These are phyloP conservation scores for Bungarus multicinctus DNA, from an alignment of 2,113 vertebrate genomes.

Conservation along the genomic window DNA sequence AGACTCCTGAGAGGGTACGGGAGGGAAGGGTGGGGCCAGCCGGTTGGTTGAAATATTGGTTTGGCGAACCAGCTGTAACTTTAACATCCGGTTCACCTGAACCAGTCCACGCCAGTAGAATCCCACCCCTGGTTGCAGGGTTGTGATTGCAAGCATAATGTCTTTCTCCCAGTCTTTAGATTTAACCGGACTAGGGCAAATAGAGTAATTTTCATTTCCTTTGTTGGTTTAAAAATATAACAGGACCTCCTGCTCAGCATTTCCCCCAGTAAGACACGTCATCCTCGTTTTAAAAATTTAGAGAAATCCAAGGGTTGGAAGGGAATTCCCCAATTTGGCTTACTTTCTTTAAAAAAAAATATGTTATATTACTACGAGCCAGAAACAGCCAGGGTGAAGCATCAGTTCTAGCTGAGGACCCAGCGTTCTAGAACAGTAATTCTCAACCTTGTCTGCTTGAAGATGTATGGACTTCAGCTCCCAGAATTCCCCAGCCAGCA, in stretches of 20 bases:
- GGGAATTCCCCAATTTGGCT: slow-evolving; percentile 56
- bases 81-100: too few relatives aligned
- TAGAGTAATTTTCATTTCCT: slow-evolving; percentile 56
- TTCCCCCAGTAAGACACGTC: slow-evolving; percentile 45
- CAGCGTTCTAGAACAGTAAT: background rate
- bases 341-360: background rate
- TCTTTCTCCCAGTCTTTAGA: slow-evolving; percentile 7
- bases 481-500: too few relatives aligned
- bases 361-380: background rate
- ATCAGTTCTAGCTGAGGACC: slow-evolving; percentile 44
- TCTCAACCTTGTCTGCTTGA: background rate
- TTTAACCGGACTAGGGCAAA: slow-evolving; percentile 43
- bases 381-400: slow-evolving; percentile 39
- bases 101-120: too few relatives aligned
- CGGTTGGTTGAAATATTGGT: too few relatives aligned
- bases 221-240: slow-evolving; percentile 55
- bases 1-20: too few relatives aligned
- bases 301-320: slow-evolving; percentile 50
- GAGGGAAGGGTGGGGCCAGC: too few relatives aligned
- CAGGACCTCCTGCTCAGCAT: slow-evolving; percentile 31
- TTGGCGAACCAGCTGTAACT: too few relatives aligned
- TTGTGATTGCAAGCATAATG: background rate
- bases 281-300: slow-evolving; percentile 13
- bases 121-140: background rate
- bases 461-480: too few relatives aligned